Conservation (phyloP, 2,797 vertebrate species). For the Semotilus atromaculatus region DNA sequence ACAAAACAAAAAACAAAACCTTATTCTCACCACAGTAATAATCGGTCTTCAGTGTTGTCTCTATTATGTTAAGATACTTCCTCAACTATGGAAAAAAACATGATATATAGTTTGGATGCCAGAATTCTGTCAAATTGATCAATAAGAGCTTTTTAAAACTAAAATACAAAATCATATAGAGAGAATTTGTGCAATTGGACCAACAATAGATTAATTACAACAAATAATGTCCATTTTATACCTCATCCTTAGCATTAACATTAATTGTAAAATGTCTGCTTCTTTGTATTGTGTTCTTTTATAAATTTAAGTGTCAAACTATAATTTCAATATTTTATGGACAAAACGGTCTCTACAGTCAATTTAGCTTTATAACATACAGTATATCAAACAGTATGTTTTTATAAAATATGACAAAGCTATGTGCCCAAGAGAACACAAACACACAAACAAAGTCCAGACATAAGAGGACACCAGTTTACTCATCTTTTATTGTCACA, state of each 20-base stretch:
- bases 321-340: background rate
- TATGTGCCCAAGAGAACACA: background rate
- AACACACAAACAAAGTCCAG: background rate
- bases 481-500: conserved; percentile 85
- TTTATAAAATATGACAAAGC: background rate
- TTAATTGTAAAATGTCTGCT: background rate
- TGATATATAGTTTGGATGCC: background rate
- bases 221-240: background rate
- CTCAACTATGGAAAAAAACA: background rate
- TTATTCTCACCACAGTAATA: background rate
- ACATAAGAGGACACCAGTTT: conserved; percentile 66
- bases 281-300: background rate
- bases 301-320: background rate
- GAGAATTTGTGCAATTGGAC: background rate
- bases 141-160: background rate
- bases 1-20: too few relatives aligned
- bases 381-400: background rate
- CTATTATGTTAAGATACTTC: too few relatives aligned
- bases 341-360: background rate
- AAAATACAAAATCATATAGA: background rate
- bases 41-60: background rate
- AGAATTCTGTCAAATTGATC: background rate
- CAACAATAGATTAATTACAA: too few relatives aligned
- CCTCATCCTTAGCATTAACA: background rate
- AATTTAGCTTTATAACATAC: background rate